These are phyloP conservation scores for Drosophila subquinaria DNA, from an alignment of 2,888 invertebrate genomes.

Conservation along the genomic window DNA sequence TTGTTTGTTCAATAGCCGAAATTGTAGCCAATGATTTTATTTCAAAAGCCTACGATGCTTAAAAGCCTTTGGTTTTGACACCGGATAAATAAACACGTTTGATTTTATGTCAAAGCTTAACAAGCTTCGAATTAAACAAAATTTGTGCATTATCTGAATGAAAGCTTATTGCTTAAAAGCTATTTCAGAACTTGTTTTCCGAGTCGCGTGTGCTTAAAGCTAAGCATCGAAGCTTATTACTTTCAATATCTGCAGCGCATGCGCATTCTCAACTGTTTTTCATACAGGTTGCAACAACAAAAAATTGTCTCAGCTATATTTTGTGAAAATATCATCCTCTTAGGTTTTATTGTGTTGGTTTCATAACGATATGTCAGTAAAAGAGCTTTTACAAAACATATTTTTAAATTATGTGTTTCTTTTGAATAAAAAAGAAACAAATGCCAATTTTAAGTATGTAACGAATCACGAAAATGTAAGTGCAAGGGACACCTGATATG, in stretches of 20 bases:
- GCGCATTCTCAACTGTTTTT: neutral
- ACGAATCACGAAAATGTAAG: too few species aligned
- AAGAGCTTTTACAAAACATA: too few species aligned
- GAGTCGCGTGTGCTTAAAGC: conserved; percentile 13
- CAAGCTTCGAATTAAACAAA: neutral
- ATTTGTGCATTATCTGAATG: neutral
- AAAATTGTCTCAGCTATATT: too few species aligned
- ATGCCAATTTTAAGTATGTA: too few species aligned
- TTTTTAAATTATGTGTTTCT: too few species aligned
- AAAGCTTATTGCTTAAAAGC: conserved; percentile 14
- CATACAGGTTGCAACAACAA: too few species aligned
- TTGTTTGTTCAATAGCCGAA: conserved; percentile 54
- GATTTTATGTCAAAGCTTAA: neutral
- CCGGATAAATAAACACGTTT: neutral
- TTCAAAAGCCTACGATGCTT: conserved; percentile 12
- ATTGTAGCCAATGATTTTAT: conserved; percentile 8
- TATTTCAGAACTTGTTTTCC: neutral
- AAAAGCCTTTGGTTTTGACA: conserved; percentile 15
- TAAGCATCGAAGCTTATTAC: neutral
- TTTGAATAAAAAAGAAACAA: too few species aligned
- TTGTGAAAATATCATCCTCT: too few species aligned
- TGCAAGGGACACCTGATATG: too few species aligned
- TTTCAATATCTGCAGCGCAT: neutral
- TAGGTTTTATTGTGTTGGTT: too few species aligned
- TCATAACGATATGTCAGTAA: too few species aligned